Evolutionary conservation across 2,888 invertebrate species (phyloP), one percentile per base, ranked within the genome.

Genomic region (Epinotia bilunana): DNA sequence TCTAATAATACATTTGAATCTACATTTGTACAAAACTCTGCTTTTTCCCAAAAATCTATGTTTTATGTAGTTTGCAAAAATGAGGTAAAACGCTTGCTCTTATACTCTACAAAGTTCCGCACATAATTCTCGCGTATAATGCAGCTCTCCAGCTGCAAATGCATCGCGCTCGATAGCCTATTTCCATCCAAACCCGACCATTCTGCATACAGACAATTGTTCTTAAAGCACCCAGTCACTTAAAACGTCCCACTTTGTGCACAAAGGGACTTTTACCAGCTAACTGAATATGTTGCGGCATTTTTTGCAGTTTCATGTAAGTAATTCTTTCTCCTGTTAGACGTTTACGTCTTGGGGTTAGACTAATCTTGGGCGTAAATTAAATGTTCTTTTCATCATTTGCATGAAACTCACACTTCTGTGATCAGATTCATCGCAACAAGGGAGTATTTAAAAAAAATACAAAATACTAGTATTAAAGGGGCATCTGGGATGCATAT

Each of bases 161-260:
- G 88, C 85, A 88, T 86, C 83, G 81, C 79, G 83, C 85, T 87
- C 85, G 84, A 88, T 88, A 87, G 88, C 88, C 88, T 89, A 88
- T 88, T 90, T 88, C 86, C 89, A 87, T 87, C 85, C 84, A 85
- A 89, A 88, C 88, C 85, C 85, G 82, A 86, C 82, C 85, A 80
- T 80, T 86, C 83, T 83, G 84, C 87, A 86, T 86, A 85, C 81
- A 89, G 87, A 90, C 88, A 90, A 91, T 90, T 86, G 88, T 89
- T 87, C 90, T 88, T 88, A 88, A 86, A 89, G 87, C 85, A 84
- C 87, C 83, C 78, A 80, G 82, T 80, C 79, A 88, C 90, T 91
- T 88, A 88, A 87, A 91, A 87, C 85, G 90, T 85, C 84, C 89
- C 87, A 90, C 89, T 90, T 75, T 88, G 83, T 77, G 78, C 86